A percentile compares a stretch with the other conserved stretches of the same genome.
Conservation (phyloP, 2,888 invertebrate species). For the Aleiodes alternator region DNA sequence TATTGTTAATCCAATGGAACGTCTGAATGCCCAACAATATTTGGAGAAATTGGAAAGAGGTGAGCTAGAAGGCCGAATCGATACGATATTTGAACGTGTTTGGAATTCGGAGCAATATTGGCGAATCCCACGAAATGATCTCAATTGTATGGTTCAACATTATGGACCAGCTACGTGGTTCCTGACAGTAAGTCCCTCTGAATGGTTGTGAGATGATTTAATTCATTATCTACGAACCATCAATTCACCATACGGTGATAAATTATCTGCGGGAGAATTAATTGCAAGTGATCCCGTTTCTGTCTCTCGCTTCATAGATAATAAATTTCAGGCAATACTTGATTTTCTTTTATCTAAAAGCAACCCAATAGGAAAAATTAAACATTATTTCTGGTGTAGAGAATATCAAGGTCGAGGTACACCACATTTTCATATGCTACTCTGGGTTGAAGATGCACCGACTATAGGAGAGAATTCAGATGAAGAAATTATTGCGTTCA, state of each 20-base stretch:
- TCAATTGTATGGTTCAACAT: conserved; percentile 59
- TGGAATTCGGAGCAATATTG: conserved; percentile 62
- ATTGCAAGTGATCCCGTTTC: too few species aligned
- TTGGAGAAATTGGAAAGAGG: conserved; percentile 58
- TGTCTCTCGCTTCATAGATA: too few species aligned
- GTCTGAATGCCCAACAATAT: conserved; percentile 59
- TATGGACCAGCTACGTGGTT: conserved; percentile 61
- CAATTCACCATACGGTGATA: conserved; percentile 54
- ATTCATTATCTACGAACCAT: conserved; percentile 56
- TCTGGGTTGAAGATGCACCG: too few species aligned
- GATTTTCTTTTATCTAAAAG: too few species aligned
- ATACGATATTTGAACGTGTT: conserved; percentile 59
- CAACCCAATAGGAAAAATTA: too few species aligned
- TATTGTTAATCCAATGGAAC: conserved; percentile 52
- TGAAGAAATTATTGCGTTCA: too few species aligned
- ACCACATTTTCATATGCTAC: too few species aligned
- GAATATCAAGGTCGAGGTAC: too few species aligned
- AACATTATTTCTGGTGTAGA: too few species aligned
- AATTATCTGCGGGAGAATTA: conserved; percentile 57
- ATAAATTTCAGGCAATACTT: too few species aligned
- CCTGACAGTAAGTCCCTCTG: conserved; percentile 48
- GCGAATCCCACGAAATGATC: conserved; percentile 57
- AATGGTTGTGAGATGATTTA: conserved; percentile 59
- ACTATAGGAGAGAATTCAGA: too few species aligned
- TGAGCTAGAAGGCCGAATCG: conserved; percentile 60